These are phyloP conservation scores for Ancistrus triradiatus DNA, from an alignment of 2,113 vertebrate species.

Conservation along the genomic window DNA sequence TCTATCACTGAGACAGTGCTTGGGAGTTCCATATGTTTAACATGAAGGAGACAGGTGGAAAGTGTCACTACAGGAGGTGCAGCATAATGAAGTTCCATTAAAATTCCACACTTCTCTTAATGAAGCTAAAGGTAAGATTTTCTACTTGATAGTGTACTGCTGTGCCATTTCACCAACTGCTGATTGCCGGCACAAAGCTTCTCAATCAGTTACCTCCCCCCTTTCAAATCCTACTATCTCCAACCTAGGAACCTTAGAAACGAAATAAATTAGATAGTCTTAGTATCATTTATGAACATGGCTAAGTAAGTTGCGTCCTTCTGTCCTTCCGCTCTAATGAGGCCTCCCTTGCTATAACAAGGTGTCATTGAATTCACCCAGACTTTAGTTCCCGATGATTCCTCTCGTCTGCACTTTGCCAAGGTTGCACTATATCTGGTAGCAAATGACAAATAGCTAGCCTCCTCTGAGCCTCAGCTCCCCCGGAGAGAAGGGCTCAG, in stretches of 20 bases:
- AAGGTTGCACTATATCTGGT: slow-evolving; percentile 56
- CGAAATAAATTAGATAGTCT: neutral
- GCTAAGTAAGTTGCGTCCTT: slow-evolving; percentile 25
- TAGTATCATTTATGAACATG: neutral
- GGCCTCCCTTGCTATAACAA: slow-evolving; percentile 27
- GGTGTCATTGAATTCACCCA: slow-evolving; percentile 47
- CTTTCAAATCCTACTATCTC: neutral
- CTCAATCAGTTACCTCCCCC: slow-evolving; percentile 7
- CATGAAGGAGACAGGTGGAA: neutral
- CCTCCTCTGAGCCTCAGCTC: slow-evolving; percentile 32
- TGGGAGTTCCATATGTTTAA: slow-evolving; percentile 16
- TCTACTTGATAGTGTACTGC: neutral
- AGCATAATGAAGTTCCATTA: slow-evolving; percentile 13
- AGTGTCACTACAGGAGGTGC: neutral
- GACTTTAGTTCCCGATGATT: slow-evolving; percentile 53
- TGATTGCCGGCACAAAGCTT: neutral
- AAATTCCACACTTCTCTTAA: slow-evolving; percentile 29
- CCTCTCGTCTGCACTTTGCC: slow-evolving; percentile 46
- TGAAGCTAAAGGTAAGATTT: slow-evolving; percentile 29
- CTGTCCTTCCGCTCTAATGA: slow-evolving; percentile 47
- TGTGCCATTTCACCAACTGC: slow-evolving; percentile 8
- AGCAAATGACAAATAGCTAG: slow-evolving; percentile 50
- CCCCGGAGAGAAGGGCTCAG: slow-evolving; percentile 43
- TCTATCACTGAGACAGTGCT: neutral
- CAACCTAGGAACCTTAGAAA: neutral